Evolutionary conservation across 2,797 vertebrate genomes (phyloP).

Genomic region (Tragelaphus eurycerus): DNA sequence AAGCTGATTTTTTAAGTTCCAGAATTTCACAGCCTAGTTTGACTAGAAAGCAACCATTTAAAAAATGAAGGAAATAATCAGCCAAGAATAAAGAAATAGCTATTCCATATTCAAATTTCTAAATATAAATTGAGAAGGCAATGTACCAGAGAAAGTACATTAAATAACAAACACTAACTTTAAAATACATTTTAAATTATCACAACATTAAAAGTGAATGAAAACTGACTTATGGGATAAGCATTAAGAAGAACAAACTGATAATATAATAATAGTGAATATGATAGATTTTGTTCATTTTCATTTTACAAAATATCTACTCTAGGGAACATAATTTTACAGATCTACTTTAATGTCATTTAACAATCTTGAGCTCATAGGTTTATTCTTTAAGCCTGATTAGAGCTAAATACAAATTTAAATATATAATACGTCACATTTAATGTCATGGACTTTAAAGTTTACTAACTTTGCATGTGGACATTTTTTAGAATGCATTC

Average conservation of each 20-base stretch:
- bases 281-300: conserved; percentile 30
- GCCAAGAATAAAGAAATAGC: neutral
- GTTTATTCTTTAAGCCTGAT: neutral
- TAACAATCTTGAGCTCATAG: neutral
- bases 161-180: neutral
- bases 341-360: neutral
- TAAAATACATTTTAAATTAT: conserved; percentile 1
- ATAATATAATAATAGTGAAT: neutral
- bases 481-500: neutral
- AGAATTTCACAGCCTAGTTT: neutral
- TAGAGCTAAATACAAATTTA: neutral
- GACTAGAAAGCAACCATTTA: neutral
- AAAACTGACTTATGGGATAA: neutral
- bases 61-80: neutral
- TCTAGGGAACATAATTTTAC: neutral
- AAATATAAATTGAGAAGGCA: neutral
- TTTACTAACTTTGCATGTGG: neutral
- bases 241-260: neutral
- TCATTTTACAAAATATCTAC: conserved; percentile 47
- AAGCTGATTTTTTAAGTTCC: neutral
- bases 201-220: neutral
- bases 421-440: neutral
- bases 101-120: neutral
- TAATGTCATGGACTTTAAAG: neutral
- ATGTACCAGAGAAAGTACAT: neutral